phyloP scores from a whole-genome alignment of 2,113 vertebrate species.

The Lipophrys pholis region DNA sequence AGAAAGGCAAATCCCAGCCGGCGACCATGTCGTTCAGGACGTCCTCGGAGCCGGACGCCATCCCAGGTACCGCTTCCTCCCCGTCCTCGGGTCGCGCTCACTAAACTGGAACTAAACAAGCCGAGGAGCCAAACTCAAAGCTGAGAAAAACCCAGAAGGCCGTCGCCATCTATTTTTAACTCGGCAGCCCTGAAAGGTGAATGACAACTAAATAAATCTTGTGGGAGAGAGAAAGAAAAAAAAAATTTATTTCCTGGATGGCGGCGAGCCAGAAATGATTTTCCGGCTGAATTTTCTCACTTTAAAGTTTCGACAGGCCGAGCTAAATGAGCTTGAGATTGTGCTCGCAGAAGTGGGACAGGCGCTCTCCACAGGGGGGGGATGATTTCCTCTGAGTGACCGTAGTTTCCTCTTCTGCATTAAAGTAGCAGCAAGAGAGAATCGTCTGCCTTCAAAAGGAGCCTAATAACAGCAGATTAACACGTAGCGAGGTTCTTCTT shows the following conservation, averaged over 20 bases:
- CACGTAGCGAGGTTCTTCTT: conserved; percentile 13
- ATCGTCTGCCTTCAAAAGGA: conserved; percentile 39
- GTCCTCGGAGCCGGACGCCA: conserved; percentile 87
- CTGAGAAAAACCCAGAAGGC: conserved; percentile 19
- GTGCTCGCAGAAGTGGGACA: conserved; percentile 63
- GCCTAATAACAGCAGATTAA: conserved; percentile 57
- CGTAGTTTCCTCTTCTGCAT: conserved; percentile 41
- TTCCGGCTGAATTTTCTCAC: conserved; percentile 62
- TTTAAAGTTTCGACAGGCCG: conserved; percentile 61
- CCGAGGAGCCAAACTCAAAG: conserved; percentile 65
- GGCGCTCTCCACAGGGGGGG: conserved; percentile 50
- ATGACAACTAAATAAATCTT: conserved; percentile 59
- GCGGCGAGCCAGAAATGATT: conserved; percentile 48
- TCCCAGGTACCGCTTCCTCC: conserved; percentile 89
- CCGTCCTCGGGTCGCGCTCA: conserved; percentile 4
- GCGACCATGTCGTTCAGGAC: conserved; percentile 90
- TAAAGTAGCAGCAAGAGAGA: conserved; percentile 9
- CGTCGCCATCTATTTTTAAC: conserved; percentile 40
- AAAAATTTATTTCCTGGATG: conserved; percentile 45
- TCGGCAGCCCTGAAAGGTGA: conserved; percentile 39
- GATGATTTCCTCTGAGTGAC: conserved; percentile 37
- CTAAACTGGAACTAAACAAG: conserved; percentile 34
- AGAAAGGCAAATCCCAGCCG: conserved; percentile 92
- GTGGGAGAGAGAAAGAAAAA: conserved; percentile 22
- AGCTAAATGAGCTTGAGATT: conserved; percentile 71